These are phyloP conservation scores for Teleopsis dalmanni DNA, from an alignment of 1,140 invertebrate genomes.

Conservation along the genomic window DNA sequence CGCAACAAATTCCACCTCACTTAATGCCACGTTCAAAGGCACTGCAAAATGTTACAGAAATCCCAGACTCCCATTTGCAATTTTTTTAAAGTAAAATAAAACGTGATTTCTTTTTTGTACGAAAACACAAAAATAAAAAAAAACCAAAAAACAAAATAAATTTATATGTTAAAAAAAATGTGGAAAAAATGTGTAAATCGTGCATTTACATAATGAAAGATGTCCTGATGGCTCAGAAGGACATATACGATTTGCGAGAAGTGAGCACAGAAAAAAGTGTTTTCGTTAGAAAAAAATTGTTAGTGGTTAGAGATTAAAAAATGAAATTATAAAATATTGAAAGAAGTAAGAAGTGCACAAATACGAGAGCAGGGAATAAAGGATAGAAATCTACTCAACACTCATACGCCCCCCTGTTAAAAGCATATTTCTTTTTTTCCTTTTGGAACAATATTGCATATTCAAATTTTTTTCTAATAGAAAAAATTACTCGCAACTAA, in stretches of 20 bases:
- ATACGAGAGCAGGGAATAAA: too few species aligned
- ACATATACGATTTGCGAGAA: constrained; percentile 8
- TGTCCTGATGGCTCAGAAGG: constrained; percentile 18
- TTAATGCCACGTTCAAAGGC: neutral
- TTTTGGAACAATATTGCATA: too few species aligned
- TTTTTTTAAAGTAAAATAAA: constrained; percentile 9
- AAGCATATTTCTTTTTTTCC: too few species aligned
- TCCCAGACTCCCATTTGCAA: constrained; percentile 2
- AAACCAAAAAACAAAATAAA: neutral
- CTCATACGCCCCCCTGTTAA: too few species aligned
- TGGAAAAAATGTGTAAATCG: constrained; percentile 24
- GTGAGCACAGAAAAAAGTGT: neutral
- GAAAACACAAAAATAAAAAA: neutral
- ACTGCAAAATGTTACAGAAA: constrained; percentile 1
- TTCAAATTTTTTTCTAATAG: too few species aligned
- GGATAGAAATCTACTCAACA: too few species aligned
- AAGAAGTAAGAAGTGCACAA: too few species aligned
- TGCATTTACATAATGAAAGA: constrained; percentile 45
- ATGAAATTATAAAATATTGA: neutral
- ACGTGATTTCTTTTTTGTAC: neutral
- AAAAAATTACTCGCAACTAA: too few species aligned
- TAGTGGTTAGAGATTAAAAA: neutral
- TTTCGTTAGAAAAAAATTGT: constrained; percentile 7
- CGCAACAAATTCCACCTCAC: neutral
- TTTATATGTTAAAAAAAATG: constrained; percentile 1